phyloP scores from a whole-genome alignment of 2,797 vertebrate species.

The Rhodeus uyekii region DNA sequence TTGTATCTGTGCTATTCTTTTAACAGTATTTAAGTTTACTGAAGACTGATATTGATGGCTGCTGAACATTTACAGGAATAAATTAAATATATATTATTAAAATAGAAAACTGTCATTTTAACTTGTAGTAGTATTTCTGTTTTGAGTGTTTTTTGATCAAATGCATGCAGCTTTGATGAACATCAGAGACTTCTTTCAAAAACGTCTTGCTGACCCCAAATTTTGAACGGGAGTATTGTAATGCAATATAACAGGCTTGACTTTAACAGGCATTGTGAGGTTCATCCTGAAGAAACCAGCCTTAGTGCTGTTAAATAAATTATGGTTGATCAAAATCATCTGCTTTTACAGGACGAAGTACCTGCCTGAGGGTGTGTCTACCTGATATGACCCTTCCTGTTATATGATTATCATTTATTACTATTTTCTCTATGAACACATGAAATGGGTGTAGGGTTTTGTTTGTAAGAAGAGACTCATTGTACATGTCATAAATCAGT shows the following conservation, averaged over 20 bases:
- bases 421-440: constrained; percentile 52
- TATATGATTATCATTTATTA: constrained; percentile 48
- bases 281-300: neutral
- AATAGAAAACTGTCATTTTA: neutral
- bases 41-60: neutral
- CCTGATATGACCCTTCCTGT: constrained; percentile 32
- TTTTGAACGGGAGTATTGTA: neutral
- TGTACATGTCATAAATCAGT: constrained; percentile 43
- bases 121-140: neutral
- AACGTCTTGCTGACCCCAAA: neutral
- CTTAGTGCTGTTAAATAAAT: neutral
- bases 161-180: neutral
- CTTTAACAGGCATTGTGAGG: neutral
- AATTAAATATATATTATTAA: neutral
- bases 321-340: neutral
- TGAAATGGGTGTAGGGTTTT: constrained; percentile 31
- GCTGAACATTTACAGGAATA: neutral
- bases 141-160: neutral
- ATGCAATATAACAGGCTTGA: neutral
- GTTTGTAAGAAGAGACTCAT: constrained; percentile 35
- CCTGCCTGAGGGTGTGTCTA: constrained; percentile 57
- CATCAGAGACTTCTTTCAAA: neutral
- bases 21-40: too few relatives aligned
- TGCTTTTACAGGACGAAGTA: constrained; percentile 9
- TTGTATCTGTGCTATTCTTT: neutral